These are phyloP conservation scores for Hyalella azteca DNA, from an alignment of 2,888 invertebrate species.

Conservation along the genomic window DNA sequence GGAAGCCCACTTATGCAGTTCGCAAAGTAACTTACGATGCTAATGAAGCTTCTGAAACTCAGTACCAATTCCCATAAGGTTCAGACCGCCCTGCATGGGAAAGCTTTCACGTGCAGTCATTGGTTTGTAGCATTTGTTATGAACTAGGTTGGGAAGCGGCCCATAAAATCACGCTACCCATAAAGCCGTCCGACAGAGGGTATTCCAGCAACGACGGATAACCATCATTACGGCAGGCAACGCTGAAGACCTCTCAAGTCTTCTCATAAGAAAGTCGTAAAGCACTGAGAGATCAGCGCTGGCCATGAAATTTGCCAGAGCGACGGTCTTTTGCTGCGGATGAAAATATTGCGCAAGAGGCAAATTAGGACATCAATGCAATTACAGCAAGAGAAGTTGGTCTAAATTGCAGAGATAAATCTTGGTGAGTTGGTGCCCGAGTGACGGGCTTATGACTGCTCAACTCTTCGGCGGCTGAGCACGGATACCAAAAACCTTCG, in stretches of 20 bases:
- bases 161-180: slow-evolving; percentile 28
- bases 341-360: slow-evolving; percentile 29
- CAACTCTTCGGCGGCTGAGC: no score
- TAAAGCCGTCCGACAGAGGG: slow-evolving; percentile 12
- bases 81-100: no score
- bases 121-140: no score
- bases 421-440: neutral
- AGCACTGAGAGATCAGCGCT: neutral
- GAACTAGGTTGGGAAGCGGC: no score
- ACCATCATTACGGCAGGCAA: slow-evolving; percentile 12
- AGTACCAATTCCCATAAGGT: no score
- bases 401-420: slow-evolving; percentile 27
- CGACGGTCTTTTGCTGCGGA: neutral
- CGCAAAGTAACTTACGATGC: no score
- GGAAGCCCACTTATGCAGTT: no score
- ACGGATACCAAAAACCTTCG: no score
- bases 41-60: no score
- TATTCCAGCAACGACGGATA: neutral
- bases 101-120: no score
- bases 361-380: slow-evolving; percentile 36
- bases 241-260: neutral
- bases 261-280: slow-evolving; percentile 9
- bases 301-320: neutral
- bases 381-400: slow-evolving; percentile 23
- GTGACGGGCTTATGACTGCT: slow-evolving; percentile 7